These are phyloP conservation scores for Rhyacophila brunnea DNA, from an alignment of 1,140 invertebrate species.

Conservation along the genomic window DNA sequence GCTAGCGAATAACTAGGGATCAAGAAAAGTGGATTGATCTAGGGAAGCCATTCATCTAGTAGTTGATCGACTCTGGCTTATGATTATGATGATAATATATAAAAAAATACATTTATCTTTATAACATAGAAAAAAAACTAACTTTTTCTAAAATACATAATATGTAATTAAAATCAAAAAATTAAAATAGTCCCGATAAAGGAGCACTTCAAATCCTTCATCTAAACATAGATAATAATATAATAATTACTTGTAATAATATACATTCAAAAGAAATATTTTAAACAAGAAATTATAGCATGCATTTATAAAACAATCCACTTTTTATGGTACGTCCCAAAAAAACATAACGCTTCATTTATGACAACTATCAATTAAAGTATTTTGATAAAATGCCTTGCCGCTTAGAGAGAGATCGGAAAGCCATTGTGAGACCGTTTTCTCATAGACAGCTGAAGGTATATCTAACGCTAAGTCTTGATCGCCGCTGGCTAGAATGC, in stretches of 20 bases:
- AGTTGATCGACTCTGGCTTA: too few relatives aligned
- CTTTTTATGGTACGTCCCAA: slow-evolving; percentile 10
- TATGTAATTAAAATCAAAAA: neutral
- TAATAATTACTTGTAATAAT: slow-evolving; percentile 20
- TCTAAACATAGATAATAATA: neutral
- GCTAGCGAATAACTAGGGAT: too few relatives aligned
- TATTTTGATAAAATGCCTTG: slow-evolving; percentile 33
- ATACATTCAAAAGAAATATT: slow-evolving; percentile 15
- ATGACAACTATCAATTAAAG: slow-evolving; percentile 36
- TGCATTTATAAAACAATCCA: slow-evolving; percentile 31
- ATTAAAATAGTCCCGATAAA: neutral
- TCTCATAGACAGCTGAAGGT: neutral
- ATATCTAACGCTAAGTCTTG: neutral
- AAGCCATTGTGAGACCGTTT: slow-evolving; percentile 15
- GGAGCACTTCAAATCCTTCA: neutral
- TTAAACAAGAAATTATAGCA: slow-evolving; percentile 23
- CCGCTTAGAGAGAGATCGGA: slow-evolving; percentile 24
- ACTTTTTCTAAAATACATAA: too few relatives aligned
- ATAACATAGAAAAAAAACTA: too few relatives aligned
- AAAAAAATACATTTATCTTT: too few relatives aligned
- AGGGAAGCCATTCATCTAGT: too few relatives aligned
- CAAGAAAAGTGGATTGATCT: too few relatives aligned
- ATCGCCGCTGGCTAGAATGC: slow-evolving; percentile 26
- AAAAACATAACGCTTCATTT: slow-evolving; percentile 28
- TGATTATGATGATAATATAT: too few relatives aligned